Evolutionary conservation across 2,888 invertebrate species (phyloP).

Genomic region (Epicampocera succincta): DNA sequence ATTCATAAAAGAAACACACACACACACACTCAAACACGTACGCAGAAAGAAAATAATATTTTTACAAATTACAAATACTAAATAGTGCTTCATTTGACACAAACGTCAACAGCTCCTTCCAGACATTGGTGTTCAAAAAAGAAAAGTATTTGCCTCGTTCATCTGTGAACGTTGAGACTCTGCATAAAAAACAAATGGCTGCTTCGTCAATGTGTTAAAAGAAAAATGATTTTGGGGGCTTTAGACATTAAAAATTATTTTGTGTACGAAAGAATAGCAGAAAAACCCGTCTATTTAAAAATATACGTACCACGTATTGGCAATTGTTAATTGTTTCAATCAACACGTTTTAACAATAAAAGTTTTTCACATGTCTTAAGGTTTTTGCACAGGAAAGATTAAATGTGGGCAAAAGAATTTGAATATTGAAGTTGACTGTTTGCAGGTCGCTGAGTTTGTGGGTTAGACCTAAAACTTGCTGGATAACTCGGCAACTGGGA

Average conservation of each 20-base stretch:
- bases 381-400: background rate
- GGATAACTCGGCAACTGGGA: too few relatives aligned
- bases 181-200: slow-evolving; percentile 15
- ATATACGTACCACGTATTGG: slow-evolving; percentile 30
- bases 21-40: too few relatives aligned
- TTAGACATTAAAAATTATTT: slow-evolving; percentile 48
- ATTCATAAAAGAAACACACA: slow-evolving; percentile 51
- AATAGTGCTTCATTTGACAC: slow-evolving; percentile 57
- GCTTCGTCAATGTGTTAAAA: slow-evolving; percentile 44
- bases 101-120: slow-evolving; percentile 61
- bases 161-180: background rate
- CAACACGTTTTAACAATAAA: slow-evolving; percentile 75
- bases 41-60: slow-evolving; percentile 5
- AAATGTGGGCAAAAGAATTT: background rate
- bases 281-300: slow-evolving; percentile 20
- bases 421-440: background rate
- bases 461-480: too few relatives aligned
- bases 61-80: slow-evolving; percentile 27
- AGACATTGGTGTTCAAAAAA: slow-evolving; percentile 45
- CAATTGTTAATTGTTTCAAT: slow-evolving; percentile 78
- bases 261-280: slow-evolving; percentile 14
- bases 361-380: slow-evolving; percentile 29
- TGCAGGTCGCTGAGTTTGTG: too few relatives aligned
- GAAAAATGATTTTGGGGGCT: slow-evolving; percentile 58
- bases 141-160: slow-evolving; percentile 1